Evolutionary conservation across 2,888 invertebrate species (phyloP).

Genomic region (Drosophila monieri): DNA sequence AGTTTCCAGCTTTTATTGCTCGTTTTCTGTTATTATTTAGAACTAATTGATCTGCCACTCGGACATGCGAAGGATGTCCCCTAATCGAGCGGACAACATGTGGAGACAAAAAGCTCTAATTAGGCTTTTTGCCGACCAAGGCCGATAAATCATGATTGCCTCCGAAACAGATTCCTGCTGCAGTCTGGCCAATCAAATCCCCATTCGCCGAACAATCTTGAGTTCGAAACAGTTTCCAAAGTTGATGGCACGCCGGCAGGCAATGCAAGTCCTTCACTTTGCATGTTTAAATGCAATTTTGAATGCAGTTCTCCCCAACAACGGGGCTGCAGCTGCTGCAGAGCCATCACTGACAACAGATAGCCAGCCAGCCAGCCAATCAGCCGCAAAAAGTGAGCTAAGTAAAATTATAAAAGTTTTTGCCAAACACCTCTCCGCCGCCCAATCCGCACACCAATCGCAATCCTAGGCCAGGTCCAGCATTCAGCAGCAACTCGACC

Average conservation of each 20-base stretch:
- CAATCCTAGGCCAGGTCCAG: not conserved
- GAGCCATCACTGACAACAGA: not conserved
- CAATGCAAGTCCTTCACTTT: slow-evolving; percentile 14
- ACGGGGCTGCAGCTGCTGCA: slow-evolving; percentile 15
- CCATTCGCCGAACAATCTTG: slow-evolving; percentile 17
- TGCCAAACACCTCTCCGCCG: slow-evolving; percentile 6
- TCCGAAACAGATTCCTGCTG: slow-evolving; percentile 2
- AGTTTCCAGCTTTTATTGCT: too few species aligned
- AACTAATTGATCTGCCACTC: slow-evolving; percentile 34
- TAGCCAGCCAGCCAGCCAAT: not conserved
- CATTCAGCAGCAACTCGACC: not conserved
- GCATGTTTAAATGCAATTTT: slow-evolving; percentile 61
- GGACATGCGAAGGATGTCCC: not conserved
- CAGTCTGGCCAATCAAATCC: slow-evolving; percentile 6
- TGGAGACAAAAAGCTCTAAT: slow-evolving; percentile 7
- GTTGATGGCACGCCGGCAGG: slow-evolving; percentile 1
- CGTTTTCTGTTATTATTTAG: slow-evolving; percentile 41
- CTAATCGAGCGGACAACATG: not conserved
- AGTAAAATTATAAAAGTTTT: slow-evolving; percentile 63
- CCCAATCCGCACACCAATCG: not conserved
- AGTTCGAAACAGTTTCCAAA: slow-evolving; percentile 29
- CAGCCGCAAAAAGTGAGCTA: slow-evolving; percentile 39
- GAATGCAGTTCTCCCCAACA: slow-evolving; percentile 39
- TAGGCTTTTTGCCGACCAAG: slow-evolving; percentile 2
- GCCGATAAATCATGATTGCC: slow-evolving; percentile 1